A percentile compares a stretch with the other conserved stretches of the same genome.
These are phyloP conservation scores for Hecatera dysodea DNA, from an alignment of 2,888 invertebrate species.

Conservation along the genomic window DNA sequence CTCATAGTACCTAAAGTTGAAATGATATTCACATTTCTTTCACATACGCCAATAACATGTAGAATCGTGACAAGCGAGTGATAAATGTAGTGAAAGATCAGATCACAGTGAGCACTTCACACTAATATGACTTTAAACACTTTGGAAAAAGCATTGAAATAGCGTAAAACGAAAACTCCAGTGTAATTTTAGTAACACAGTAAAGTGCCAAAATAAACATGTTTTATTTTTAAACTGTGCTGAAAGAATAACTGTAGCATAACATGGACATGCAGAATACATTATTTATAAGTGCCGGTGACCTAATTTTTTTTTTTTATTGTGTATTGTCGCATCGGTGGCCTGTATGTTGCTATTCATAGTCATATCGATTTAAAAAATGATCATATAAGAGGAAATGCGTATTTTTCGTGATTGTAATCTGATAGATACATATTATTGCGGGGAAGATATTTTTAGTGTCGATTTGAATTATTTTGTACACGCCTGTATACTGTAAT, in stretches of 20 bases:
- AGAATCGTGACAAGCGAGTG: constrained; percentile 39
- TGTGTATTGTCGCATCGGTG: constrained; percentile 32
- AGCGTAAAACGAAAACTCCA: constrained; percentile 51
- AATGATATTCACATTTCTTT: constrained; percentile 23
- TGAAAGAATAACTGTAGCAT: constrained; percentile 52
- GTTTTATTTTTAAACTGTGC: constrained; percentile 64
- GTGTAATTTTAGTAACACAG: constrained; percentile 56
- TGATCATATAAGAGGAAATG: constrained; percentile 9
- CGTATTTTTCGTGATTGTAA: neutral
- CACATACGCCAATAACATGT: constrained; percentile 41
- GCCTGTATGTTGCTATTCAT: constrained; percentile 13
- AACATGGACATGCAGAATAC: constrained; percentile 50
- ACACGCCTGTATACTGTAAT: no score
- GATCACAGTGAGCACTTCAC: constrained; percentile 25
- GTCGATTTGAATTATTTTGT: no score
- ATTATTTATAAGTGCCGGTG: constrained; percentile 31
- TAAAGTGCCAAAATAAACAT: constrained; percentile 70
- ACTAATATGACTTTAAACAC: constrained; percentile 48
- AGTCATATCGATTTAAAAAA: constrained; percentile 3
- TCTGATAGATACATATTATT: neutral
- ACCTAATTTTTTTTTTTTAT: constrained; percentile 48
- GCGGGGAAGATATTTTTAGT: no score
- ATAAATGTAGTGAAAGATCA: constrained; percentile 48
- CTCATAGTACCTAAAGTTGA: neutral
- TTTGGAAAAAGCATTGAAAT: constrained; percentile 47